Conservation (phyloP, 2,888 invertebrate species). For the Nycteola revayana region DNA sequence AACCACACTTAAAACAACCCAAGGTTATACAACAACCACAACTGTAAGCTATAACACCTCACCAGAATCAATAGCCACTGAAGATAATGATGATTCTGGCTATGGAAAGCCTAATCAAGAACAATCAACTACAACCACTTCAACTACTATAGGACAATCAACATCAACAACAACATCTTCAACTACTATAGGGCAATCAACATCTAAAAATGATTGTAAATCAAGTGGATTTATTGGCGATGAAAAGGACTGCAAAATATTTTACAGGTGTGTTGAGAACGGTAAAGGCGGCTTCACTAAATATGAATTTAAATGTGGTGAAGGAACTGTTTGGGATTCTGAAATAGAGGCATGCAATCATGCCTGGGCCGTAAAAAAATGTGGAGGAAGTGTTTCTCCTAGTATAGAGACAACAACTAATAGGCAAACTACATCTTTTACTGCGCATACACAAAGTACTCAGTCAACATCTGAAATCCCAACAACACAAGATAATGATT, state of each 20-base stretch:
- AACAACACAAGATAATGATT: slow-evolving; percentile 25
- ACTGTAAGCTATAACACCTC: slow-evolving; percentile 24
- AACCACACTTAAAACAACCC: slow-evolving; percentile 25
- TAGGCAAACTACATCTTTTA: slow-evolving; percentile 15
- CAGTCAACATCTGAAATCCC: slow-evolving; percentile 24
- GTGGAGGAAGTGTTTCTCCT: slow-evolving; percentile 32
- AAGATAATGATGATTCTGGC: slow-evolving; percentile 32
- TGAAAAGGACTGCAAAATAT: slow-evolving; percentile 82
- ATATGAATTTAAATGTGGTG: slow-evolving; percentile 85
- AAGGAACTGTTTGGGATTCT: slow-evolving; percentile 85
- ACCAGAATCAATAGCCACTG: slow-evolving; percentile 16
- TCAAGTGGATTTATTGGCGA: slow-evolving; percentile 82
- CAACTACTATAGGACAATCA: slow-evolving; percentile 4
- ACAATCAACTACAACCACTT: slow-evolving; percentile 12
- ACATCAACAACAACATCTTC: slow-evolving; percentile 21
- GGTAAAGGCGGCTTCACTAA: slow-evolving; percentile 81
- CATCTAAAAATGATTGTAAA: slow-evolving; percentile 49
- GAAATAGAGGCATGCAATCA: slow-evolving; percentile 81
- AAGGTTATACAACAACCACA: slow-evolving; percentile 22
- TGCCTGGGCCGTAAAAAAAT: slow-evolving; percentile 71
- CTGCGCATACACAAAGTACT: slow-evolving; percentile 15
- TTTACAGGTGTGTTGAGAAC: slow-evolving; percentile 85
- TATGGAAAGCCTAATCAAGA: slow-evolving; percentile 34
- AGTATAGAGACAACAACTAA: slow-evolving; percentile 21
- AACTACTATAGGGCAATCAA: slow-evolving; percentile 11